Percentiles rank a stretch among this genome's conserved stretches.
phyloP scores from a whole-genome alignment of 2,888 invertebrate genomes.

The Microplitis deprimator region DNA sequence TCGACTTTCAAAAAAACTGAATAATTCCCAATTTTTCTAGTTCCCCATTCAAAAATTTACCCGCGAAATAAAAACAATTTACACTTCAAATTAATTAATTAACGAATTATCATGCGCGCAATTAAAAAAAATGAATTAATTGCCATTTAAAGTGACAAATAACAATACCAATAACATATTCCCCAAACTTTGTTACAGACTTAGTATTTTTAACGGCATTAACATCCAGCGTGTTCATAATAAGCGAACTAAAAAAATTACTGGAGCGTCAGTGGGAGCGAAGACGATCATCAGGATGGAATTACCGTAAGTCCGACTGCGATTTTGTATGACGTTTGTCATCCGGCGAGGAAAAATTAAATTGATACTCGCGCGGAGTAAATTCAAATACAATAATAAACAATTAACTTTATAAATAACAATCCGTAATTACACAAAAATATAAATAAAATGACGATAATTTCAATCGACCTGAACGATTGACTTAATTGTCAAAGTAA shows the following conservation, averaged over 20 bases:
- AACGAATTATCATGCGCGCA: too few relatives aligned
- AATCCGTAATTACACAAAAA: conserved; percentile 17
- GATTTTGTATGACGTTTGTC: conserved; percentile 81
- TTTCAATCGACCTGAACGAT: neutral
- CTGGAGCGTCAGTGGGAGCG: conserved; percentile 83
- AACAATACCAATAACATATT: too few relatives aligned
- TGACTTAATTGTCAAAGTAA: neutral
- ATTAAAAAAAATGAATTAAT: too few relatives aligned
- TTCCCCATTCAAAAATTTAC: too few relatives aligned
- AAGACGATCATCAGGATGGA: conserved; percentile 64
- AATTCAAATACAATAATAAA: conserved; percentile 55
- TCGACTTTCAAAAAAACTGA: too few relatives aligned
- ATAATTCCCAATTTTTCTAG: too few relatives aligned
- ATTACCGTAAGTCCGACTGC: conserved; percentile 71
- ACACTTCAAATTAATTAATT: too few relatives aligned
- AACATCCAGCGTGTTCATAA: conserved; percentile 96
- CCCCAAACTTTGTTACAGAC: conserved; percentile 76
- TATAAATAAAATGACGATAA: conserved; percentile 4
- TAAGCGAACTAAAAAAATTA: conserved; percentile 93
- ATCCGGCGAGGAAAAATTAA: conserved; percentile 60
- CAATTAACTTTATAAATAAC: conserved; percentile 5
- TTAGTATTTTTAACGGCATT: conserved; percentile 90
- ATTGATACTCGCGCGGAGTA: conserved; percentile 49
- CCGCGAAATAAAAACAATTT: too few relatives aligned
- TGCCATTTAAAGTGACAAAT: too few relatives aligned